Percentiles rank a stretch among this genome's conserved stretches.
Conservation (phyloP, 2,113 vertebrate genomes). For the Puntigrus tetrazona region DNA sequence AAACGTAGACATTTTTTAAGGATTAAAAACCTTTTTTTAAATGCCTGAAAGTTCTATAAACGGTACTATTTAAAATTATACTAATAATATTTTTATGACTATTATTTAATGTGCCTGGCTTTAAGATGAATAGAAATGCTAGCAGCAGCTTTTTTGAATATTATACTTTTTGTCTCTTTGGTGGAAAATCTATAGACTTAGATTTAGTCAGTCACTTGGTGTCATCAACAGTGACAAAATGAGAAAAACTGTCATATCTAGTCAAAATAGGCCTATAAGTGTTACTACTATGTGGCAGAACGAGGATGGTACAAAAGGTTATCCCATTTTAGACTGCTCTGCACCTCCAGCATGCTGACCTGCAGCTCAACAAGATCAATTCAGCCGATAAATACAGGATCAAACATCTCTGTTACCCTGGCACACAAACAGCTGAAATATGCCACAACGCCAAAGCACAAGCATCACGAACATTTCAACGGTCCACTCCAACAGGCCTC, state of each 20-base stretch:
- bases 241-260: background rate
- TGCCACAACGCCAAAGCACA: background rate
- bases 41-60: too few relatives aligned
- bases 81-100: too few relatives aligned
- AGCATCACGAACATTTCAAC: background rate
- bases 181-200: background rate
- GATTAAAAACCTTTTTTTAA: too few relatives aligned
- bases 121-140: background rate
- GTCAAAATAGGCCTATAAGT: background rate
- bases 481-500: background rate
- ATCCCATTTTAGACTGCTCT: background rate
- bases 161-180: background rate
- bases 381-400: background rate
- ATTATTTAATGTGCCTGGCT: too few relatives aligned
- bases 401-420: background rate
- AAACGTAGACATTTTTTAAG: too few relatives aligned
- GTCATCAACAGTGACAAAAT: background rate
- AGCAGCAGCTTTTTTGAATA: background rate
- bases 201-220: background rate
- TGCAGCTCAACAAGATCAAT: constrained; percentile 34
- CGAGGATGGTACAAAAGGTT: background rate
- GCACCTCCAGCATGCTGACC: constrained; percentile 61
- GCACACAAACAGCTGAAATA: background rate
- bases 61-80: too few relatives aligned
- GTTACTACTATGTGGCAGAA: background rate